Evolutionary conservation across 2,113 vertebrate species (phyloP), one percentile per base, ranked within the genome.

Genomic region (Uria aalge): DNA sequence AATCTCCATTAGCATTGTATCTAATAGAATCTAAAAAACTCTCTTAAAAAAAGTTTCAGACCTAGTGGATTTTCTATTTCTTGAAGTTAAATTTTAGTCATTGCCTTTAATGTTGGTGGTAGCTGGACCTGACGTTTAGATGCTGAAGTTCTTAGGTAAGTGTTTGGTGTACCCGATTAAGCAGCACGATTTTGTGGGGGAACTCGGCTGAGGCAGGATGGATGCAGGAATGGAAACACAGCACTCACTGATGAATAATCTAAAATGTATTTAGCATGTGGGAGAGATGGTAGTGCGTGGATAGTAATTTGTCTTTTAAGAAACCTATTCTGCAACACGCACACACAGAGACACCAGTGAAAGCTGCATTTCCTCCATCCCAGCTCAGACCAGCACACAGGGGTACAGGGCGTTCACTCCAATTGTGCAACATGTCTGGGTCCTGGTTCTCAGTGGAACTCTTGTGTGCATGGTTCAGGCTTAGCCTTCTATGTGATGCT

Each of bases 11-110:
- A 95, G 53, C 30, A 38, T 26, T 22, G 16, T 30, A 67, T 53
- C 10, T 90, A 88, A 74, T 8, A 77, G 29, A 83, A 80, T 32
- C 11, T 26, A 48, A 79, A 91, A 36, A 66, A 21, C 2, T 15
- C 23, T 79, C 32, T 76, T 91, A n/a, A 85, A 90, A 90, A 30
- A 82, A 62, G 22, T 88, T 95, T 90, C 67, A 76, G 41, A 66
- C 12, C 30, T 88, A 73, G 90, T 77, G 88, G 47, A n/a, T 94
- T 92, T 96, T 86, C 75, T 88, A 1, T 90, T 90, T 80, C 30
- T 86, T 80, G 3, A 83, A 74, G 59, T 83, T 73, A 66, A 88
- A 19, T 69, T 88, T 88, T 30, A 84, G 55, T 74, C 9, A 50
- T 74, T 77, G 14, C 10, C 43, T 86, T 88, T 88, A 48, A 45